These are phyloP conservation scores for Philonicus albiceps DNA, from an alignment of 2,888 invertebrate genomes.

Conservation along the genomic window DNA sequence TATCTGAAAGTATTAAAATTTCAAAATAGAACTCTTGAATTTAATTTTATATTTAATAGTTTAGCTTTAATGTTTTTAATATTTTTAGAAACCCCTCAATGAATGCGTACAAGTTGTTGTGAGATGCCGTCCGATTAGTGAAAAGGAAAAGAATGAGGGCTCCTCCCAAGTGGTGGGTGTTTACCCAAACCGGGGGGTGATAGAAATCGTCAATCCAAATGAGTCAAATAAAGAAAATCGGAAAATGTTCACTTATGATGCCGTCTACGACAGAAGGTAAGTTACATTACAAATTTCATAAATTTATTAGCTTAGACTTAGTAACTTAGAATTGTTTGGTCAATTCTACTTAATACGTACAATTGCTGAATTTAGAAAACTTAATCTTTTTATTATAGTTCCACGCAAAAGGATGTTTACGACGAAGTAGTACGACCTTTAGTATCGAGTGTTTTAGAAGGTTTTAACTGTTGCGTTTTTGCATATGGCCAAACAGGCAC, in stretches of 20 bases:
- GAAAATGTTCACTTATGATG: slow-evolving; percentile 97
- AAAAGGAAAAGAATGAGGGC: slow-evolving; percentile 74
- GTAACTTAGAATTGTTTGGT: too few relatives aligned
- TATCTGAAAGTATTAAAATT: too few relatives aligned
- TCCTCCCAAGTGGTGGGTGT: slow-evolving; percentile 76
- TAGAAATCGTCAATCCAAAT: slow-evolving; percentile 89
- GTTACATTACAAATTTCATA: neutral
- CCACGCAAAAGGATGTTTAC: slow-evolving; percentile 91
- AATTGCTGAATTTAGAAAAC: neutral
- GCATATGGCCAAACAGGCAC: slow-evolving; percentile 99
- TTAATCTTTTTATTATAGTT: slow-evolving; percentile 63
- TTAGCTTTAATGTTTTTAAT: neutral
- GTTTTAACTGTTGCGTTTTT: slow-evolving; percentile 99
- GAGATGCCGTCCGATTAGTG: slow-evolving; percentile 93
- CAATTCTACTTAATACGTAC: too few relatives aligned
- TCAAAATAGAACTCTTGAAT: too few relatives aligned
- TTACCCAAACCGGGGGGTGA: slow-evolving; percentile 84
- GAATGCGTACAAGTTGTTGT: slow-evolving; percentile 97
- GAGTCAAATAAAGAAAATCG: slow-evolving; percentile 76
- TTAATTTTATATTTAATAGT: too few relatives aligned
- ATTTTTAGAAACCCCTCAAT: slow-evolving; percentile 63
- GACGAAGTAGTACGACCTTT: slow-evolving; percentile 95
- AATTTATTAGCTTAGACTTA: too few relatives aligned
- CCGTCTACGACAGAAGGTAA: slow-evolving; percentile 86
- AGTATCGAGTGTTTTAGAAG: slow-evolving; percentile 93